Evolutionary conservation across 2,113 vertebrate species (phyloP), one percentile per base, ranked within the genome.

Genomic region (Cheilinus undulatus): DNA sequence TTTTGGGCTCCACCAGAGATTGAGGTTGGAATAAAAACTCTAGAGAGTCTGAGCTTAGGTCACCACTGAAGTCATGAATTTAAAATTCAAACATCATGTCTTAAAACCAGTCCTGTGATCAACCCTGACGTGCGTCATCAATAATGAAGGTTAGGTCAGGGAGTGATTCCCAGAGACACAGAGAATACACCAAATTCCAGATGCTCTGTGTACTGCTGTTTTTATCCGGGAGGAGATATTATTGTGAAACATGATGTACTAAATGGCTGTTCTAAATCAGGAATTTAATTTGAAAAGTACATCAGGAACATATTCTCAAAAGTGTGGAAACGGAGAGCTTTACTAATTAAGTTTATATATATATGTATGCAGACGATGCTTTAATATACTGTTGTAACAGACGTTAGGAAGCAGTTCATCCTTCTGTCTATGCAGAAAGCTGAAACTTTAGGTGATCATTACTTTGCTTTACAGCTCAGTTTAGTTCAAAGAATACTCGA

Each of bases 131-230:
- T 30, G 22, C 22, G 50, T 71, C 45, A 51, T 69, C 51, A 70
- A 42, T 27, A 60, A 71, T 24, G 24, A 46, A 54, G 59, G 60
- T 53, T 50, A 36, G 49, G 53, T 9, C 28, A 15, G 60, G 66
- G 56, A 59, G 22, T 3, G 3, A 22, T 46, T 43, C 46, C 50
- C 46, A 17, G 24, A 53, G 50, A n/a, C 19, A 59, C 22, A 11
- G 13, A 43, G 26, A 71, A n/a, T n/a, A n/a, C 24, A 42, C 34
- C 42, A 80, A 65, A 75, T 87, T 82, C 80, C 79, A 73, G 43
- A 69, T 24, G 26, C 40, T 38, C 34, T 64, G 32, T 22, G 83
- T 81, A 76, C 83, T 19, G 19, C 49, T 48, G 19, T 0, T 48
- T 50, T 43, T 72, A n/a, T 60, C 59, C 30, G 43, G 53, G 46